Evolutionary conservation across 1,140 invertebrate species (phyloP).

Genomic region (Lepeophtheirus salmonis): DNA sequence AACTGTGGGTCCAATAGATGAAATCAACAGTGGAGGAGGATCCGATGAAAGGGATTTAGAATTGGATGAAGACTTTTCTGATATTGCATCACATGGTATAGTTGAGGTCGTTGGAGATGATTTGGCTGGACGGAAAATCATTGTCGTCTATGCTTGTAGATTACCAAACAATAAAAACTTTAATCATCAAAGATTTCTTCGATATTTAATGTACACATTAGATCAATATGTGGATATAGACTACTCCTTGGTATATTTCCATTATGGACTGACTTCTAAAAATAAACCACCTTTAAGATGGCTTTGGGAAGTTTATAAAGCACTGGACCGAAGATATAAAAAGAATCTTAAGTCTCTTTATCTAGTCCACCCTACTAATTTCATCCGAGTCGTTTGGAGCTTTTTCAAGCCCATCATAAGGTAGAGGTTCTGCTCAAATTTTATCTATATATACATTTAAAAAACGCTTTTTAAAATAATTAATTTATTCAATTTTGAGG

Average conservation of each 20-base stretch:
- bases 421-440: constrained; percentile 34
- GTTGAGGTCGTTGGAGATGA: constrained; percentile 83
- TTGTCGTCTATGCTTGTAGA: constrained; percentile 81
- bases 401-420: constrained; percentile 83
- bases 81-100: constrained; percentile 59
- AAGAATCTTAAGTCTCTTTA: constrained; percentile 97
- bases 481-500: no score
- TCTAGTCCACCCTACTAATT: constrained; percentile 93
- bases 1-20: constrained; percentile 26
- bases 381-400: constrained; percentile 87
- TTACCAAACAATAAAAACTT: constrained; percentile 67
- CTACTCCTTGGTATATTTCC: constrained; percentile 97
- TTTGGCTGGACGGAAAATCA: constrained; percentile 69
- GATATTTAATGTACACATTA: constrained; percentile 81
- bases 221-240: constrained; percentile 97
- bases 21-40: constrained; percentile 29
- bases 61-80: constrained; percentile 43
- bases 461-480: no score
- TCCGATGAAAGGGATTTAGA: constrained; percentile 27
- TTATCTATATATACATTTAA: no score
- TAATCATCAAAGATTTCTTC: constrained; percentile 62
- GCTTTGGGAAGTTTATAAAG: constrained; percentile 92
- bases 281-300: constrained; percentile 90
- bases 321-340: constrained; percentile 96
- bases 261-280: constrained; percentile 84